Percentiles rank a stretch among this genome's conserved stretches.
phyloP scores from a whole-genome alignment of 2,113 vertebrate species.

The Speoplatyrhinus poulsoni region DNA sequence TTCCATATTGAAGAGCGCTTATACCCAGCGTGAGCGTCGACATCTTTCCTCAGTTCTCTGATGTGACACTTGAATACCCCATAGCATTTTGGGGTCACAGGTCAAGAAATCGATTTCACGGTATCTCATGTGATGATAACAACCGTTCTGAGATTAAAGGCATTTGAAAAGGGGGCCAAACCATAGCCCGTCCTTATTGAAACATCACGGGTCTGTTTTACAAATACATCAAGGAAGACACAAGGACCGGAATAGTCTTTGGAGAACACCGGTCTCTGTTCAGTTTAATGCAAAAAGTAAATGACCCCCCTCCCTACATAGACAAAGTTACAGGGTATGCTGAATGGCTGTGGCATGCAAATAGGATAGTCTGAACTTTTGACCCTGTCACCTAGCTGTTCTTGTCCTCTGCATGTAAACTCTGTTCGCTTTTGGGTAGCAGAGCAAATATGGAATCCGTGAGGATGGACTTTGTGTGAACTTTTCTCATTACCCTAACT shows the following conservation, averaged over 20 bases:
- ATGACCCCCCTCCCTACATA: conserved; percentile 60
- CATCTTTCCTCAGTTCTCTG: conserved; percentile 11
- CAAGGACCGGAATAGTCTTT: conserved; percentile 43
- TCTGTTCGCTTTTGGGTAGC: conserved; percentile 63
- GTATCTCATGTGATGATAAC: conserved; percentile 62
- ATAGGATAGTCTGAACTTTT: conserved; percentile 75
- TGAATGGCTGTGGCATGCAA: conserved; percentile 74
- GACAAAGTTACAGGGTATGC: conserved; percentile 61
- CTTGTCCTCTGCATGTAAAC: conserved; percentile 66
- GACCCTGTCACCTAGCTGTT: conserved; percentile 76
- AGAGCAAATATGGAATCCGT: conserved; percentile 68
- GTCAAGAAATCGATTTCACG: conserved; percentile 73
- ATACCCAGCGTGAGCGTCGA: conserved; percentile 11
- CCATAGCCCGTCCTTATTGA: conserved; percentile 36
- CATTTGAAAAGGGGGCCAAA: conserved; percentile 53
- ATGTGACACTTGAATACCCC: conserved; percentile 56
- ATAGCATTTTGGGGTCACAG: conserved; percentile 51
- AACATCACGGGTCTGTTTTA: conserved; percentile 53
- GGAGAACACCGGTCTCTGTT: conserved; percentile 24
- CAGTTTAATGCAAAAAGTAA: conserved; percentile 54
- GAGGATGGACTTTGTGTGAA: conserved; percentile 79
- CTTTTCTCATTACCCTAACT: conserved; percentile 77
- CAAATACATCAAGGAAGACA: conserved; percentile 56
- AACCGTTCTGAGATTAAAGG: conserved; percentile 57
- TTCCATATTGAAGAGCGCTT: conserved; percentile 16